phyloP scores from a whole-genome alignment of 2,113 vertebrate genomes.

The Dendropsophus ebraccatus region DNA sequence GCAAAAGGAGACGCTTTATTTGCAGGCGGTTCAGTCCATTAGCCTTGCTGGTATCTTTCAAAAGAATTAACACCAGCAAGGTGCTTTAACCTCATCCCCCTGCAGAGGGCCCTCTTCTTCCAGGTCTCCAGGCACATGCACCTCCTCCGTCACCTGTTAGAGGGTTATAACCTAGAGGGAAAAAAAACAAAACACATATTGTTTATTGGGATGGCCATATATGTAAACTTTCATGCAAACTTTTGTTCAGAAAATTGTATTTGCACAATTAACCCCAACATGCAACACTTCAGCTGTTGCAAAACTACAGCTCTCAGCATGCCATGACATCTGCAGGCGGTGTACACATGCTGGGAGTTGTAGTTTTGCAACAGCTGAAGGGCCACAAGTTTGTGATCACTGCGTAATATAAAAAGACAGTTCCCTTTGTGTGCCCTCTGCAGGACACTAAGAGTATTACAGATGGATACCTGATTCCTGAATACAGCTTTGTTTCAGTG shows the following conservation, averaged over 20 bases:
- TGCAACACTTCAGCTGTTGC: no score
- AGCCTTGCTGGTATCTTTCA: slow-evolving; percentile 62
- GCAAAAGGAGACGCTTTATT: slow-evolving; percentile 27
- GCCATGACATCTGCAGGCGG: no score
- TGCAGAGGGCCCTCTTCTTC: slow-evolving; percentile 85
- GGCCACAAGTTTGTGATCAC: not conserved
- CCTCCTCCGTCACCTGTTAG: slow-evolving; percentile 88
- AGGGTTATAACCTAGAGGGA: slow-evolving; percentile 84
- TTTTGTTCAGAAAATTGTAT: no score
- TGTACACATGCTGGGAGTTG: no score
- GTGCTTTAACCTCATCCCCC: slow-evolving; percentile 89
- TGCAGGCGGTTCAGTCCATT: slow-evolving; percentile 62
- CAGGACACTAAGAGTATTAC: not conserved
- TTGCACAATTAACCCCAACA: no score
- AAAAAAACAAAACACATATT: slow-evolving; percentile 59
- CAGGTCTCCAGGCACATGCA: slow-evolving; percentile 86
- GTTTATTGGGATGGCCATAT: not conserved
- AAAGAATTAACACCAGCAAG: slow-evolving; percentile 61
- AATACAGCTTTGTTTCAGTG: not conserved
- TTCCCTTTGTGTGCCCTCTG: not conserved
- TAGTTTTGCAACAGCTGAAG: no score
- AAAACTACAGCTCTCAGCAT: no score
- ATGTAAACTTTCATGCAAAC: no score
- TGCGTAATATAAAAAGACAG: not conserved
- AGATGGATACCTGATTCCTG: not conserved